Evolutionary conservation across 2,888 invertebrate genomes (phyloP), one percentile per base, ranked within the genome.

Genomic region (Sarcophaga caerulescens): DNA sequence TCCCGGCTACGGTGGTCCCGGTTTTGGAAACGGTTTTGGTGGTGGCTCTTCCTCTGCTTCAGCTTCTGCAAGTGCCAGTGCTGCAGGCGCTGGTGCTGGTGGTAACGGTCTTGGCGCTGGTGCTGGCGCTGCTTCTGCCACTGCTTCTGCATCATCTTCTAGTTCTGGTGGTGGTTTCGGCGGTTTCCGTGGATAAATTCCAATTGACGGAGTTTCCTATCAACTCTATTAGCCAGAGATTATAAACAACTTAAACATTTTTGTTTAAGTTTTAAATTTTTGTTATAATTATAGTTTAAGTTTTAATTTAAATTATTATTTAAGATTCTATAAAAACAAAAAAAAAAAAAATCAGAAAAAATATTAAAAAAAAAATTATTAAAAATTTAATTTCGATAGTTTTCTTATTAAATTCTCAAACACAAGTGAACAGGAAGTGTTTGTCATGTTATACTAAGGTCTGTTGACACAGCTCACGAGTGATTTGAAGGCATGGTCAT

Each of bases 91-190:
- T 35, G 35, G 35, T 1, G 60, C 66, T n/a, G 21, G 59, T 45
- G 70, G 65, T 57, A 19, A 14, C 23, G 83, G 73, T 25, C 66
- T 75, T 25, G 75, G 68, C 21, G 35, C n/a, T 45, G 74, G 85
- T 59, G 59, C 74, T n/a, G 63, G 60, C 23, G 70, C 83, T 4
- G 65, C 87, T 12, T 69, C 79, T 11, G 66, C 85, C 59, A 19
- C 77, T 14, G 73, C 82, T 10, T 60, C 73, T 59, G 83, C 85
- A 6, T 14, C 73, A 59, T 45, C 80, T 12, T 44, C 71, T 19
- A 60, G 59, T n/a, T 4, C 21, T 17, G 70, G 57, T n/a, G 8
- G 47, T 1, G 76, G 68, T 66, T 12, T 52, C 52, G 17, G 14
- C 1, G 68, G 75, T 35, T 76, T 76, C 44, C 66, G 44, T 12